A percentile compares a stretch with the other conserved stretches of the same genome.
These are phyloP conservation scores for Bradypus variegatus DNA, from an alignment of 2,797 vertebrate genomes.

Conservation along the genomic window DNA sequence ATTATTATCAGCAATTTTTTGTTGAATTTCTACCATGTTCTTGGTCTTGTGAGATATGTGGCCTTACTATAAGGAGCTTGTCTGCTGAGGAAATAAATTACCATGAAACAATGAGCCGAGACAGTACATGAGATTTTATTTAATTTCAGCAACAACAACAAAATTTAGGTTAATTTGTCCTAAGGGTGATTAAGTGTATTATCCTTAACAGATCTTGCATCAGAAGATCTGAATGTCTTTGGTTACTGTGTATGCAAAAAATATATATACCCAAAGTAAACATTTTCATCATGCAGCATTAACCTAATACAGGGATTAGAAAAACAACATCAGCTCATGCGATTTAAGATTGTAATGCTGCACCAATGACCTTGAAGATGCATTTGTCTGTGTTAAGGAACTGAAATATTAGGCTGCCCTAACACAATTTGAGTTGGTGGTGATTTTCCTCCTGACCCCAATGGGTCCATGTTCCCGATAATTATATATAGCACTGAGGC, in stretches of 20 bases:
- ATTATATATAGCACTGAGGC: not conserved
- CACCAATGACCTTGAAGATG: not conserved
- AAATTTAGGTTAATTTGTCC: slow-evolving; percentile 33
- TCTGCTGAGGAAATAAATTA: slow-evolving; percentile 46
- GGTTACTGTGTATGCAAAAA: slow-evolving; percentile 1
- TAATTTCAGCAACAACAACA: slow-evolving; percentile 42
- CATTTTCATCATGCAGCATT: slow-evolving; percentile 45
- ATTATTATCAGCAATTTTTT: not conserved
- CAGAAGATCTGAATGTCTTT: slow-evolving; percentile 26
- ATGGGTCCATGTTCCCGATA: not conserved
- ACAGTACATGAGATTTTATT: slow-evolving; percentile 24
- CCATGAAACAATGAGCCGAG: slow-evolving; percentile 15
- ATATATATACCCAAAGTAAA: slow-evolving; percentile 33
- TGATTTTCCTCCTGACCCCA: not conserved
- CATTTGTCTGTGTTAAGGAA: slow-evolving; percentile 33
- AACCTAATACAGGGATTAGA: slow-evolving; percentile 4
- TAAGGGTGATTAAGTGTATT: slow-evolving; percentile 22
- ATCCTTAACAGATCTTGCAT: slow-evolving; percentile 37
- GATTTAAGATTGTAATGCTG: not conserved
- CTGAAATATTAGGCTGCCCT: slow-evolving; percentile 33
- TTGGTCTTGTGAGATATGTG: not conserved
- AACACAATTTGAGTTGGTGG: slow-evolving; percentile 38
- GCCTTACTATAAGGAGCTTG: not conserved
- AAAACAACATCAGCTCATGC: not conserved
- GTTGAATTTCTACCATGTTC: not conserved